Evolutionary conservation across 2,797 vertebrate genomes (phyloP).

Genomic region (Arctocebus calabarensis): DNA sequence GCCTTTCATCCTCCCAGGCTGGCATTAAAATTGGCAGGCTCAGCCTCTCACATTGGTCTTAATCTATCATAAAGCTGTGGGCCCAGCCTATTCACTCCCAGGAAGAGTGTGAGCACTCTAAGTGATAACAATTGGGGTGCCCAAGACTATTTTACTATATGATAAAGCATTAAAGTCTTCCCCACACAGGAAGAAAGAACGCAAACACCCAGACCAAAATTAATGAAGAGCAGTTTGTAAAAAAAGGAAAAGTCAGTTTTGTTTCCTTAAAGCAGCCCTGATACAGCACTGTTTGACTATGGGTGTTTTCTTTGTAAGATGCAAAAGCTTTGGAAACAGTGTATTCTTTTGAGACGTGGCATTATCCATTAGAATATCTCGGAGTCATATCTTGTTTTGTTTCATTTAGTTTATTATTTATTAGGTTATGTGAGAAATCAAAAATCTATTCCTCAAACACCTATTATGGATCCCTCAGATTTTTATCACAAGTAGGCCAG

Average conservation of each 20-base stretch:
- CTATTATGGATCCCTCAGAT: neutral
- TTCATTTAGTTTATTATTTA: neutral
- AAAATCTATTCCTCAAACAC: slow-evolving; percentile 28
- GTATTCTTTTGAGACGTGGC: neutral
- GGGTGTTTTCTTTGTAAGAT: neutral
- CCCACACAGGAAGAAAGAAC: neutral
- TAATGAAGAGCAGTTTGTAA: neutral
- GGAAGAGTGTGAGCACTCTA: neutral
- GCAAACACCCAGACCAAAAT: neutral
- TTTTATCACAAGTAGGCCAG: neutral
- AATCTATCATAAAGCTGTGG: neutral
- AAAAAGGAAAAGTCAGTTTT: neutral
- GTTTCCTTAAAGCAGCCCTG: neutral
- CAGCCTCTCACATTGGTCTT: neutral
- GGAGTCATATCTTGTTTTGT: neutral
- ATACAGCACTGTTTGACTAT: neutral
- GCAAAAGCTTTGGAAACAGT: neutral
- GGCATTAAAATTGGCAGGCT: neutral
- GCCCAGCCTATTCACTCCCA: neutral
- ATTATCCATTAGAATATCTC: neutral
- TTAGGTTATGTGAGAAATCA: slow-evolving; percentile 46
- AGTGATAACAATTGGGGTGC: neutral
- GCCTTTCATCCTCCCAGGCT: neutral
- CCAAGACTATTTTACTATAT: neutral
- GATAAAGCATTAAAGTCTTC: neutral